These are phyloP conservation scores for Rhineura floridana DNA, from an alignment of 2,113 vertebrate species.

Conservation along the genomic window DNA sequence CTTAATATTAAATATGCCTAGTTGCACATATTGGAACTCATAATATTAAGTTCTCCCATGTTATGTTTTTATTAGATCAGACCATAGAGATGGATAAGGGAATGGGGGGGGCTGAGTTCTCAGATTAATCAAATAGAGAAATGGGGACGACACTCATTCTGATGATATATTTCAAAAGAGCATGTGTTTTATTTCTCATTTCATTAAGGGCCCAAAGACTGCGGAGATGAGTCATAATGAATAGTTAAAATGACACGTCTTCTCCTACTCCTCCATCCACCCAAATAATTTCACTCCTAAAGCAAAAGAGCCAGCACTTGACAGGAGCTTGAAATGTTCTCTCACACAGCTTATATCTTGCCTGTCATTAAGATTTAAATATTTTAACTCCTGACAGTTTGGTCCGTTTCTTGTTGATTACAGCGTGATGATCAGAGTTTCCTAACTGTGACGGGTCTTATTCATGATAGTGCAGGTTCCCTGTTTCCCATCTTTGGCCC, in stretches of 20 bases:
- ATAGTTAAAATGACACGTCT: slow-evolving; percentile 8
- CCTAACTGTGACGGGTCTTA: slow-evolving; percentile 25
- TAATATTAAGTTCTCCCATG: neutral
- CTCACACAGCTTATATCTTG: slow-evolving; percentile 41
- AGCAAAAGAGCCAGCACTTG: slow-evolving; percentile 21
- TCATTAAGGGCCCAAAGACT: neutral
- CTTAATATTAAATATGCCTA: neutral
- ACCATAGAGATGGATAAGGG: neutral
- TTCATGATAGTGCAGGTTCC: slow-evolving; percentile 44
- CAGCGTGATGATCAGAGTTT: slow-evolving; percentile 20
- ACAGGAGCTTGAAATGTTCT: slow-evolving; percentile 46
- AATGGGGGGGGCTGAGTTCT: neutral
- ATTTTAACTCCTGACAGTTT: slow-evolving; percentile 28
- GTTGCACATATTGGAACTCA: neutral
- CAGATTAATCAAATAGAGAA: neutral
- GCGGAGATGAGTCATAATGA: slow-evolving; percentile 8
- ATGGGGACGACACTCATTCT: neutral
- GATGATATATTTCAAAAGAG: neutral
- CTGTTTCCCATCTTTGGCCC: slow-evolving; percentile 34
- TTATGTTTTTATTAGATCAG: neutral
- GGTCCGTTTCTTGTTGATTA: slow-evolving; percentile 27
- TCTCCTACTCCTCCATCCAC: neutral
- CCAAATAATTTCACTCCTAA: slow-evolving; percentile 30
- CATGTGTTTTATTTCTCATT: neutral
- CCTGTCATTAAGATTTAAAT: slow-evolving; percentile 54